phyloP scores from a whole-genome alignment of 53 echinoderm and acorn worm species.

The Patiria pectinifera region DNA sequence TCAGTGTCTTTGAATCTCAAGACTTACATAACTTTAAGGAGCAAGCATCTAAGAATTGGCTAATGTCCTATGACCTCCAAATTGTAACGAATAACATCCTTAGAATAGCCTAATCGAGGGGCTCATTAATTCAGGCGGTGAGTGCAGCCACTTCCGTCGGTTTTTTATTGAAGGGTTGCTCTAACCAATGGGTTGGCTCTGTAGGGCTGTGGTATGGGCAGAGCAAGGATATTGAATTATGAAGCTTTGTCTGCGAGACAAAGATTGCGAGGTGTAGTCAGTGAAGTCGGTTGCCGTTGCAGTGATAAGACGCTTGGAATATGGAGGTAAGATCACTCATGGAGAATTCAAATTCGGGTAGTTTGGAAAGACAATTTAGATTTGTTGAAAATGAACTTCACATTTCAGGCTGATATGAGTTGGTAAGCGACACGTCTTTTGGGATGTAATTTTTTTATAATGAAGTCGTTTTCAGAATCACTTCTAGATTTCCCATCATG shows the following conservation, averaged over 20 bases:
- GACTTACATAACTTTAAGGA: background rate
- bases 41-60: background rate
- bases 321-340: background rate
- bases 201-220: background rate
- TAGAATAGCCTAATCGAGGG: background rate
- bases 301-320: background rate
- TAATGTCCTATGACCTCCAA: background rate
- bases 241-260: background rate
- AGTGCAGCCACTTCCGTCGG: background rate
- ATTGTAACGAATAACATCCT: constrained; percentile 35
- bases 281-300: background rate
- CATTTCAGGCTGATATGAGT: no score
- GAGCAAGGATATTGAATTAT: constrained; percentile 25
- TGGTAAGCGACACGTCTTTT: no score
- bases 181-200: background rate
- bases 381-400: no score
- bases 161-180: background rate
- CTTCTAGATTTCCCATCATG: background rate
- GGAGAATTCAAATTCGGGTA: no score
- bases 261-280: background rate
- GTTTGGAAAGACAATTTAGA: no score
- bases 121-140: constrained; percentile 11
- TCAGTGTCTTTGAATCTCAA: background rate
- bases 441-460: no score
- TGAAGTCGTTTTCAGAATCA: no score